These are phyloP conservation scores for Lophochroa leadbeateri DNA, from an alignment of 2,113 vertebrate species.

Conservation along the genomic window DNA sequence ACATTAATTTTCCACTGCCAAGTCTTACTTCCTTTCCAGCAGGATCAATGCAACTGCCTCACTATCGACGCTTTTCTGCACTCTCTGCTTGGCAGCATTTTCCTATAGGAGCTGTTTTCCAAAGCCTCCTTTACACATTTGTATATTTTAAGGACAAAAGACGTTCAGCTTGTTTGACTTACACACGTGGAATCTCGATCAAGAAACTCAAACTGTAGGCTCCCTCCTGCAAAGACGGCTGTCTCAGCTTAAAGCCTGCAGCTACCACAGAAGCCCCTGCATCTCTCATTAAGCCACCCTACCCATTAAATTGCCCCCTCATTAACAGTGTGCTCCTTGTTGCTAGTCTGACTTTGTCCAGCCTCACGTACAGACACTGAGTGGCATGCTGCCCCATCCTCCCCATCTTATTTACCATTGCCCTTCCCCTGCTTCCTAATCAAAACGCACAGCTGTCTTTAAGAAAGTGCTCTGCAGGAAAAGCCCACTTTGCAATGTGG, in stretches of 20 bases:
- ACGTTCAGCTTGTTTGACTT: not conserved
- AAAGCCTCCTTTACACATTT: not conserved
- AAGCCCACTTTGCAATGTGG: accelerated
- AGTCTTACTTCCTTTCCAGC: not conserved
- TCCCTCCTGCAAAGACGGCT: not conserved
- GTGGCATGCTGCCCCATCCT: not conserved
- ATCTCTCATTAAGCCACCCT: not conserved
- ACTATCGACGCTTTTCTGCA: not conserved
- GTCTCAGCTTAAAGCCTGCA: not conserved
- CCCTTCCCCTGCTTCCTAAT: not conserved
- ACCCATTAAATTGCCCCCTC: not conserved
- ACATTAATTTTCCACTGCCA: not conserved
- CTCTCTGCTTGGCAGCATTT: not conserved
- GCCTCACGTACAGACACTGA: not conserved
- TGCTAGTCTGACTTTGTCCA: not conserved
- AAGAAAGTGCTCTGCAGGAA: not conserved
- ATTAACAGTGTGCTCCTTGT: not conserved
- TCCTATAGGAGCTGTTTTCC: not conserved
- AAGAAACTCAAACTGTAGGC: not conserved
- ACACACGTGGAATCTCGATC: not conserved
- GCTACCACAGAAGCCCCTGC: not conserved
- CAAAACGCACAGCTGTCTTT: not conserved
- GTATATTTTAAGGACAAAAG: not conserved
- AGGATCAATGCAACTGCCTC: not conserved
- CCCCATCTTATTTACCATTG: not conserved